phyloP scores from a whole-genome alignment of 2,113 vertebrate genomes.

The Rhinichthys klamathensis region DNA sequence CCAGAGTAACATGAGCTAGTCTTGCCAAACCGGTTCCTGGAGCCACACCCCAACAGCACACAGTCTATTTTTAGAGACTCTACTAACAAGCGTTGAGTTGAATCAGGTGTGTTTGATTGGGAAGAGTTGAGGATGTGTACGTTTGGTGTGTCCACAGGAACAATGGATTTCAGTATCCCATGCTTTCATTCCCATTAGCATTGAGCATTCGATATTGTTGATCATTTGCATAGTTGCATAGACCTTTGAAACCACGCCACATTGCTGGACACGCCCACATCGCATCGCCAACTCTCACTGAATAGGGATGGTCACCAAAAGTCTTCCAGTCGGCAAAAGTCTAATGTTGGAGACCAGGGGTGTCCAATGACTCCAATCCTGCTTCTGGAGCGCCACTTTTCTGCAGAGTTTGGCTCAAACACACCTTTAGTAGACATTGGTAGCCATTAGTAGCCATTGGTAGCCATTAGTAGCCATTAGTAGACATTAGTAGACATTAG shows the following conservation, averaged over 20 bases:
- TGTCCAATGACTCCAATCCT: background rate
- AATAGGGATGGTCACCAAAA: too few species aligned
- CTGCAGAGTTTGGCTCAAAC: background rate
- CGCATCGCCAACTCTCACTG: background rate
- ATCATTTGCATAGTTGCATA: slow-evolving; percentile 11
- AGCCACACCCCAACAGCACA: background rate
- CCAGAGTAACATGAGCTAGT: background rate
- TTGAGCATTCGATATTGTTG: background rate
- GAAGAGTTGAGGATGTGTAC: background rate
- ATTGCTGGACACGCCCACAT: background rate
- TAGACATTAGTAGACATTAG: too few species aligned
- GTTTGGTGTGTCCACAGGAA: background rate
- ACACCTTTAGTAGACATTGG: background rate
- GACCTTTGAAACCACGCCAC: background rate
- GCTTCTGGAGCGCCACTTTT: background rate
- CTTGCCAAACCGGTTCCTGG: background rate
- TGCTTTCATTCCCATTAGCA: background rate
- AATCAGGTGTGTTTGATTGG: background rate
- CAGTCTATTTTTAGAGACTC: background rate
- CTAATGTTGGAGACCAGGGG: background rate
- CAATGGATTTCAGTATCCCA: background rate
- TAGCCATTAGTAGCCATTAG: too few species aligned
- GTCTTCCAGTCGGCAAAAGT: too few species aligned
- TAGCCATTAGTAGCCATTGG: too few species aligned
- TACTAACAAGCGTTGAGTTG: background rate